Evolutionary conservation across 2,797 vertebrate species (phyloP).

Genomic region (Cryptoblepharus egeriae): DNA sequence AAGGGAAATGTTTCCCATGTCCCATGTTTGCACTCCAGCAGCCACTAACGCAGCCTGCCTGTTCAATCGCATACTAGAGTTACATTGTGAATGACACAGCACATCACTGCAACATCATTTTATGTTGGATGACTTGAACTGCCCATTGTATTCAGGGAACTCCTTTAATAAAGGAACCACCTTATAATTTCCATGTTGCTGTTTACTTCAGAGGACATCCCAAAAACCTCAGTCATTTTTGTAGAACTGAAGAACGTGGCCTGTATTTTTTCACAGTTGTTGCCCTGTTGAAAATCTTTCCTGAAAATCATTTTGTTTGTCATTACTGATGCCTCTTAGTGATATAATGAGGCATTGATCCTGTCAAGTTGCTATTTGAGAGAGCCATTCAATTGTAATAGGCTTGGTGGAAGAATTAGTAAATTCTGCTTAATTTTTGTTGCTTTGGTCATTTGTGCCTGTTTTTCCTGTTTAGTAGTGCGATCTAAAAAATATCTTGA

Average conservation of each 20-base stretch:
- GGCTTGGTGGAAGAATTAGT: neutral
- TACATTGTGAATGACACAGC: no score
- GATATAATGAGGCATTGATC: conserved; percentile 7
- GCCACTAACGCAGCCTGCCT: no score
- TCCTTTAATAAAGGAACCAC: neutral
- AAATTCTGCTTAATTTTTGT: neutral
- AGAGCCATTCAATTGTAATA: neutral
- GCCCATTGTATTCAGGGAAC: neutral
- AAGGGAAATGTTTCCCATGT: no score
- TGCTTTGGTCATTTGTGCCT: neutral
- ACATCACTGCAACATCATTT: no score
- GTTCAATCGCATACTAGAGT: no score
- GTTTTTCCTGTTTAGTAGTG: neutral
- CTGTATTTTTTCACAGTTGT: neutral
- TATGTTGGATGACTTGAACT: neutral
- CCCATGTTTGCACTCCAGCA: no score
- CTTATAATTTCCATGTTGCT: neutral
- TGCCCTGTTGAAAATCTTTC: neutral
- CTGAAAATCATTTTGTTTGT: neutral
- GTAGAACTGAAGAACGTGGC: neutral
- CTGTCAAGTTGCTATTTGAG: neutral
- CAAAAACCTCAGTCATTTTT: neutral
- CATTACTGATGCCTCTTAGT: neutral
- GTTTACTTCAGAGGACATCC: neutral
- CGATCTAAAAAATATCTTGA: neutral